phyloP scores from a whole-genome alignment of 1,140 invertebrate genomes.

The Physella acuta region DNA sequence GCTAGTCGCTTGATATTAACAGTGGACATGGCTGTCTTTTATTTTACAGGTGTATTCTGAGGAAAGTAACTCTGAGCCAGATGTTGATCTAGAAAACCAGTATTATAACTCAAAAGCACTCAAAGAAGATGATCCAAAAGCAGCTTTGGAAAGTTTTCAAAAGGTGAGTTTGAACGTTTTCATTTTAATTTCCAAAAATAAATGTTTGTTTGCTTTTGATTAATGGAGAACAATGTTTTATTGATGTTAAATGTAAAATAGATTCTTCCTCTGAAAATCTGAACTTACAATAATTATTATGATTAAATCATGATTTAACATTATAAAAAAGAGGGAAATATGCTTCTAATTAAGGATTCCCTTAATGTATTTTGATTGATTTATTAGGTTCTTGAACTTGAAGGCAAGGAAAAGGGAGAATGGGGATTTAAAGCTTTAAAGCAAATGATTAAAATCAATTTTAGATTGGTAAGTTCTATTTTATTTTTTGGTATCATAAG shows the following conservation, averaged over 20 bases:
- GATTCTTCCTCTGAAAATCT: no score
- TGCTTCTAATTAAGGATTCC: no score
- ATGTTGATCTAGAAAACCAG: conserved; percentile 99
- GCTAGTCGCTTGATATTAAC: no score
- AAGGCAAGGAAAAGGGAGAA: conserved; percentile 97
- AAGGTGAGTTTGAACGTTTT: conserved; percentile 64
- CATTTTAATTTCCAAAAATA: conserved; percentile 1
- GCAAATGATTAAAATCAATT: conserved; percentile 99
- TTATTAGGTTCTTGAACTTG: conserved; percentile 82
- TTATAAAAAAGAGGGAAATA: no score
- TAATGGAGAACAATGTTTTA: no score
- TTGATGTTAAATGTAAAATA: no score
- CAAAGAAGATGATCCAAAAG: conserved; percentile 94
- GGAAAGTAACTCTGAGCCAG: conserved; percentile 76
- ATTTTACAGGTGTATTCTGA: conserved; percentile 64
- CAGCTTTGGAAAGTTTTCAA: conserved; percentile 91
- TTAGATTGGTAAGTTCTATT: conserved; percentile 77
- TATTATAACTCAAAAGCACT: conserved; percentile 99
- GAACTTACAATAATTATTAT: no score
- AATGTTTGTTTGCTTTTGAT: no score
- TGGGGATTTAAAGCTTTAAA: conserved; percentile 99
- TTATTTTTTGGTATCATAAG: neutral
- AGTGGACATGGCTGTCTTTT: no score
- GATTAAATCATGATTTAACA: no score
- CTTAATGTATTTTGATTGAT: no score